Evolutionary conservation across 2,113 vertebrate genomes (phyloP), one percentile per base, ranked within the genome.

Genomic region (Sinosuthora webbiana): DNA sequence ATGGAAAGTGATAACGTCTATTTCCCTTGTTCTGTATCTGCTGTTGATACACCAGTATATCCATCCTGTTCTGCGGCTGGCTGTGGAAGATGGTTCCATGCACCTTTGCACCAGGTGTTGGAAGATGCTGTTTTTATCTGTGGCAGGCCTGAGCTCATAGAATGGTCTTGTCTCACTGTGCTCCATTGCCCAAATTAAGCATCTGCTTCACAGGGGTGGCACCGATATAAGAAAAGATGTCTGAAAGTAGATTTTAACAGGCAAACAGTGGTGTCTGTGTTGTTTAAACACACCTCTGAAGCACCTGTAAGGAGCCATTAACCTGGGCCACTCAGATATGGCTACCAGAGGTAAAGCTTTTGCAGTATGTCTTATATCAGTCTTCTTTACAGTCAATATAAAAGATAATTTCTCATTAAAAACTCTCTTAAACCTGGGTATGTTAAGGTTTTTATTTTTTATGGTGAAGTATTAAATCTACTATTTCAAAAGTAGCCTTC

Each of bases 111-210:
- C 21, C 25, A 53, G 39, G 8, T 55, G 35, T 15, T 77, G 59
- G 15, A 30, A 62, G 45, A 59, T 63, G 7, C 31, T 59, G 10
- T 27, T 93, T 52, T 64, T 60, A 56, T 55, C 47, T 47, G 16
- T 27, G 63, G 44, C 30, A 30, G 13, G 33, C 2, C 0, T 33
- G 37, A 91, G 6, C 15, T 88, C 1, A 0, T 44, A n/a, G 21
- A 8, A 13, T 30, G 50, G 9, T 74, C 30, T 33, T 73, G 20
- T 27, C 4, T 4, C 71, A 33, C 15, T 3, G 0, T 1, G 2
- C 19, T 37, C 22, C 3, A 0, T 74, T 53, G 27, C 55, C n/a
- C 69, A 75, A 19, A 67, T 73, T 50, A 35, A 35, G 18, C 31
- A 37, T 39, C 50, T 86, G 16, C 21, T 71, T 86, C 59, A 55